Conservation (phyloP, 2,797 vertebrate genomes). For the Diplodus sargus region DNA sequence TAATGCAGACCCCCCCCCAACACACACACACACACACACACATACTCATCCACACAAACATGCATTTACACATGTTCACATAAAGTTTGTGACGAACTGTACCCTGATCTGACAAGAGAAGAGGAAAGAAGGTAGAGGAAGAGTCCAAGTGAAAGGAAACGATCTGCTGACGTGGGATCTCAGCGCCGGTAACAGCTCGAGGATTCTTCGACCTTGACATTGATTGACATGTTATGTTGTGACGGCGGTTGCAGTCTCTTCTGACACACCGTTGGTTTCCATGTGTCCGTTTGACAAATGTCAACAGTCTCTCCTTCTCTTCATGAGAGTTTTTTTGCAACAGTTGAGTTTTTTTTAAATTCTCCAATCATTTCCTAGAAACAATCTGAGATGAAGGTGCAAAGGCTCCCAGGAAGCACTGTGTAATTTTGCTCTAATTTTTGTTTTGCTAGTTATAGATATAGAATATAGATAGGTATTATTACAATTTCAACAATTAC, state of each 20-base stretch:
- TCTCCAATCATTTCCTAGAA: background rate
- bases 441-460: too few species aligned
- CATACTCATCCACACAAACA: slow-evolving; percentile 11
- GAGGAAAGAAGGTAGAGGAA: background rate
- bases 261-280: slow-evolving; percentile 5
- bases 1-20: slow-evolving; percentile 40
- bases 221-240: slow-evolving; percentile 47
- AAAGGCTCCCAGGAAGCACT: background rate
- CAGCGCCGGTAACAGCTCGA: background rate
- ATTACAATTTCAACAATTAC: background rate
- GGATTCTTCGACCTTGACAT: slow-evolving; percentile 41
- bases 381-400: background rate
- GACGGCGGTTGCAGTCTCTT: slow-evolving; percentile 15
- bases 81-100: slow-evolving; percentile 16
- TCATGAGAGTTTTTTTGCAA: background rate
- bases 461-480: background rate
- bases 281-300: slow-evolving; percentile 2
- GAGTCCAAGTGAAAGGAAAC: background rate
- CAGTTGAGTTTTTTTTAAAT: background rate
- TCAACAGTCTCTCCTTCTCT: background rate
- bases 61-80: slow-evolving; percentile 39
- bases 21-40: slow-evolving; percentile 12
- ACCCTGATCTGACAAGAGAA: slow-evolving; percentile 17
- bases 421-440: background rate
- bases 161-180: slow-evolving; percentile 21